Evolutionary conservation across 2,113 vertebrate species (phyloP), one percentile per base, ranked within the genome.

Genomic region (human): DNA sequence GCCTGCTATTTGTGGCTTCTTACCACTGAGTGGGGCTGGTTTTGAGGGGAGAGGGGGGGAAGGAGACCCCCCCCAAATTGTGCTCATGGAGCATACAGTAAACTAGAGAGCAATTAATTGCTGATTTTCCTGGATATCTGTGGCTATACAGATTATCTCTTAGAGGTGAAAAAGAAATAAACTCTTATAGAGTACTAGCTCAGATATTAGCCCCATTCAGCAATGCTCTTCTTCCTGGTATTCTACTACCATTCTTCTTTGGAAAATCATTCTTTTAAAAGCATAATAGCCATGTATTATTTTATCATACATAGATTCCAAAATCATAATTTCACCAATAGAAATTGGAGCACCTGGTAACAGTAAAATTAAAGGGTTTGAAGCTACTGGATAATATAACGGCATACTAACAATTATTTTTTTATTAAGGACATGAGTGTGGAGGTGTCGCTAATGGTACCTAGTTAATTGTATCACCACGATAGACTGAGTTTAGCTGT

Each of bases 41-140:
- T 98, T 99, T 84, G 97, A 98, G 61, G 3, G 30, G 38, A 83
- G 5, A 76, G 14, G 16, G 9, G 50, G 8, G 30, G 73, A 96
- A 94, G 14, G 12, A 61, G 40, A 35, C 32, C 13, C 35, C 35
- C 32, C 50, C 8, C 3, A 73, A 88, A 30, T 3, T 2, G 96
- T 99, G 38, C 96, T 99, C 70, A 99, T 98, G 7, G 96, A 99
- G 99, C 99, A 43, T 99, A 98, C 83, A 98, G 97, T 72, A 96
- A 97, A 32, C 96, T 99, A 93, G 99, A 99, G 78, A 98, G 98
- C 94, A 98, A 98, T 6, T 96, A 99, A 25, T 92, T 99, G 38
- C 98, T 97, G 93, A 94, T 98, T 75, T 99, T 98, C 93, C 86
- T 99, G 59, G 99, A 64, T 64, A 13, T 64, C 27, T 64, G 61